Evolutionary conservation across 2,888 invertebrate species (phyloP), one percentile per base, ranked within the genome.

Genomic region (Apodemia zela): DNA sequence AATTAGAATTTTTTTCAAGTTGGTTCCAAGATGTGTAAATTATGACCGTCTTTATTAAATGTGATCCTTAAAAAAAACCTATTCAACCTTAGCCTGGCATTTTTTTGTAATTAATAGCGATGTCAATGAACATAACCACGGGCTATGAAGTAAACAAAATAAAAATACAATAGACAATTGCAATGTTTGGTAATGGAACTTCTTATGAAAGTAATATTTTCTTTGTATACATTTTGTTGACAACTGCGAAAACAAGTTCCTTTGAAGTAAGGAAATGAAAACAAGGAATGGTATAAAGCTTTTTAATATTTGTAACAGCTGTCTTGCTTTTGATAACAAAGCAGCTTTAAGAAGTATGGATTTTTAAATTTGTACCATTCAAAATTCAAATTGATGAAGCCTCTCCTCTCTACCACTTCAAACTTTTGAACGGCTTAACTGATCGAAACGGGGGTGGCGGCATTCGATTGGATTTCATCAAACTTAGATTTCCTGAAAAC

Each of bases 131-230:
- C n/a, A 47, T 15, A 47, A 17, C 1, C 17, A 47, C 2, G 45
- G 45, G 45, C 45, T 47, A 17, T 47, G 17, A 47, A 47, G 17
- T 15, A 8, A 47, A 17, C 17, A 17, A n/a, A 4, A 45, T 45
- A 47, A 47, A 47, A 47, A n/a, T 47, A 47, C n/a, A 47, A 47
- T 1, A 47, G 45, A 47, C 45, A 47, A 17, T 57, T 15, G 29
- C 15, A 25, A 57, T 25, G 15, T 57, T 57, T 54, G 11, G 25
- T 54, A 25, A 25, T 29, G 8, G 15, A 57, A 57, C 54, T 57
- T 57, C 25, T 25, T 18, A 29, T n/a, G n/a, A 57, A 57, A 57
- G 25, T 25, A 57, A 57, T 57, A 57, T 57, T 57, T 57, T 57
- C 25, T 25, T 25, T 54, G 51, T 29, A n/a, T 29, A 57, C 57